These are phyloP conservation scores for Meandrusa payeni DNA, from an alignment of 2,888 invertebrate genomes.

Conservation along the genomic window DNA sequence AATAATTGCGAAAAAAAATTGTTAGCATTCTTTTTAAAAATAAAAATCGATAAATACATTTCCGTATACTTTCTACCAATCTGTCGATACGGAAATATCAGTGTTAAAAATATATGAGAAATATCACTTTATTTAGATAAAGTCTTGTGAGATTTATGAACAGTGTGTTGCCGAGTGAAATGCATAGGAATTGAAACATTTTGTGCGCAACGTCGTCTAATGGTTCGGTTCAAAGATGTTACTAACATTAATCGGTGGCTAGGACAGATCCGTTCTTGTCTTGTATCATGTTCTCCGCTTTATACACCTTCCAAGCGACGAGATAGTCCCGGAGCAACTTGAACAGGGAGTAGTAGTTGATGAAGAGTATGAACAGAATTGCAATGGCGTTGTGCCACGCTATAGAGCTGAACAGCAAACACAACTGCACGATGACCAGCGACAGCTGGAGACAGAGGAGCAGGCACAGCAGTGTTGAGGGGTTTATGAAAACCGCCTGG, in stretches of 20 bases:
- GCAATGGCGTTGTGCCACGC: slow-evolving; percentile 97
- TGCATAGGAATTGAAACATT: neutral
- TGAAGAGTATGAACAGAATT: slow-evolving; percentile 90
- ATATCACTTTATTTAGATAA: no score
- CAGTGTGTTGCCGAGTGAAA: slow-evolving; percentile 9
- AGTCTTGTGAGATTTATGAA: no score
- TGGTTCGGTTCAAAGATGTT: neutral
- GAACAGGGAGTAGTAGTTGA: slow-evolving; percentile 95
- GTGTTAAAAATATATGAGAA: no score
- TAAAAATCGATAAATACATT: no score
- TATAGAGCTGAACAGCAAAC: slow-evolving; percentile 87
- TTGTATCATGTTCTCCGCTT: slow-evolving; percentile 85
- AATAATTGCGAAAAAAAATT: no score
- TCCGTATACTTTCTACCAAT: no score
- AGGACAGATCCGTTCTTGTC: slow-evolving; percentile 67
- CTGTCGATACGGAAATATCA: no score
- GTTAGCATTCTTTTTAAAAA: no score
- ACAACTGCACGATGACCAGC: slow-evolving; percentile 88
- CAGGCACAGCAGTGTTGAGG: slow-evolving; percentile 87
- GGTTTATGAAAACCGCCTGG: slow-evolving; percentile 93
- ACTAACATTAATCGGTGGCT: slow-evolving; percentile 21
- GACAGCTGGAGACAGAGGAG: slow-evolving; percentile 86
- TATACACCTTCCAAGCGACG: slow-evolving; percentile 91
- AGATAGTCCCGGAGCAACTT: slow-evolving; percentile 93
- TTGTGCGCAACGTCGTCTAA: slow-evolving; percentile 8